These are phyloP conservation scores for Protophormia terraenovae DNA, from an alignment of 2,888 invertebrate species.

Conservation along the genomic window DNA sequence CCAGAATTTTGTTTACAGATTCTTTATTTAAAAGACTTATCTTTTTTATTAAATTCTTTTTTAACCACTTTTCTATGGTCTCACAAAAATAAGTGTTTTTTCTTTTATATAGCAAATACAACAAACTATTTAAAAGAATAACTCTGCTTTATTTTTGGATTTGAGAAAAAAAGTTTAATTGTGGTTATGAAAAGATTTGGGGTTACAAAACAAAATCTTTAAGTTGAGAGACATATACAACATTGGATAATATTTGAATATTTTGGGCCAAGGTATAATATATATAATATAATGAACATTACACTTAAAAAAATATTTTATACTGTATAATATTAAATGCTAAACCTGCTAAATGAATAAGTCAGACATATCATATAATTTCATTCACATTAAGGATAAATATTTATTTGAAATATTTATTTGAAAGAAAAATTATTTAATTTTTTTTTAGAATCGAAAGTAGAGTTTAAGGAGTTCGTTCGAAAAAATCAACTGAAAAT, in stretches of 20 bases:
- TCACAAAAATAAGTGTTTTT: background rate
- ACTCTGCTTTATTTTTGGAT: constrained; percentile 5
- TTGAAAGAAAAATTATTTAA: no score
- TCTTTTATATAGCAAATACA: background rate
- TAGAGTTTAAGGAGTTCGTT: no score
- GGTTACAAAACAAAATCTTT: constrained; percentile 38
- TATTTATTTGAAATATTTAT: no score
- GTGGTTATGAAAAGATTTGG: constrained; percentile 67
- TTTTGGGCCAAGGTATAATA: background rate
- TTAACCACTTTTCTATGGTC: constrained; percentile 6
- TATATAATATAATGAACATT: no score
- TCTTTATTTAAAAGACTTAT: background rate
- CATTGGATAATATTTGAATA: background rate
- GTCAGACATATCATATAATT: no score
- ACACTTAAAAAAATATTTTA: no score
- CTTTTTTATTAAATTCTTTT: background rate
- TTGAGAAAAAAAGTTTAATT: constrained; percentile 53
- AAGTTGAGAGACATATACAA: background rate
- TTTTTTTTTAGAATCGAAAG: no score
- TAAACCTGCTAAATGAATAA: no score
- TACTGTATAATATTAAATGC: no score
- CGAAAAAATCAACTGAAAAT: no score
- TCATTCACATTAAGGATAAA: no score
- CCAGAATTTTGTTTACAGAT: background rate
- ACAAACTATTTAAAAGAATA: background rate